Percentiles rank a stretch among this genome's conserved stretches.
Evolutionary conservation across 1,140 invertebrate genomes (phyloP).

Genomic region (Neelides sp.): DNA sequence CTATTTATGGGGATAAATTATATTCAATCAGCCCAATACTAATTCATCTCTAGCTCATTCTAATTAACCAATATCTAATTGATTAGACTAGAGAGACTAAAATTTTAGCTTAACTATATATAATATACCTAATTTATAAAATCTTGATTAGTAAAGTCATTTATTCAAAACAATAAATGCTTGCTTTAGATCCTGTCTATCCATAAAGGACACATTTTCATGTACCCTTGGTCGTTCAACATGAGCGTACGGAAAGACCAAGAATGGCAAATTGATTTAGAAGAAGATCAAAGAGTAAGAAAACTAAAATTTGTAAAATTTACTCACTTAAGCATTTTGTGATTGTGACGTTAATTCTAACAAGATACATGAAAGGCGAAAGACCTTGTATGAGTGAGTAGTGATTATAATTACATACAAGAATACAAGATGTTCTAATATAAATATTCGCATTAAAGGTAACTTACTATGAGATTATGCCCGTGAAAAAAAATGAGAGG

Average conservation of each 20-base stretch:
- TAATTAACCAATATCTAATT: background rate
- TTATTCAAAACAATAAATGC: background rate
- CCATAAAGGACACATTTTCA: too few relatives aligned
- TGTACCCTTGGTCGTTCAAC: too few relatives aligned
- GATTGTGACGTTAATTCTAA: too few relatives aligned
- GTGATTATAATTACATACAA: background rate
- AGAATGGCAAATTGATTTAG: too few relatives aligned
- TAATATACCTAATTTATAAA: background rate
- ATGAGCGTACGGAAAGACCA: too few relatives aligned
- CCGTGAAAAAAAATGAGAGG: constrained; percentile 15
- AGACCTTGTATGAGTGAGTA: too few relatives aligned
- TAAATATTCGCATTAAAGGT: constrained; percentile 1
- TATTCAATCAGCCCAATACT: background rate
- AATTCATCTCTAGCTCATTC: background rate
- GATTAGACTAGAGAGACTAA: background rate
- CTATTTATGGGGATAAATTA: too few relatives aligned
- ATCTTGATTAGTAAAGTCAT: constrained; percentile 15
- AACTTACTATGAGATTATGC: constrained; percentile 20
- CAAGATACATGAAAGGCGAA: too few relatives aligned
- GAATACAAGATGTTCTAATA: background rate
- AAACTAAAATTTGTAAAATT: too few relatives aligned
- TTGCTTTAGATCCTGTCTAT: too few relatives aligned
- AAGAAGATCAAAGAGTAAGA: too few relatives aligned
- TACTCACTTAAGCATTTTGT: too few relatives aligned
- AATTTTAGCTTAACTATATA: background rate